These are phyloP conservation scores for Oscheius onirici DNA, from an alignment of 2,888 invertebrate genomes.

Conservation along the genomic window DNA sequence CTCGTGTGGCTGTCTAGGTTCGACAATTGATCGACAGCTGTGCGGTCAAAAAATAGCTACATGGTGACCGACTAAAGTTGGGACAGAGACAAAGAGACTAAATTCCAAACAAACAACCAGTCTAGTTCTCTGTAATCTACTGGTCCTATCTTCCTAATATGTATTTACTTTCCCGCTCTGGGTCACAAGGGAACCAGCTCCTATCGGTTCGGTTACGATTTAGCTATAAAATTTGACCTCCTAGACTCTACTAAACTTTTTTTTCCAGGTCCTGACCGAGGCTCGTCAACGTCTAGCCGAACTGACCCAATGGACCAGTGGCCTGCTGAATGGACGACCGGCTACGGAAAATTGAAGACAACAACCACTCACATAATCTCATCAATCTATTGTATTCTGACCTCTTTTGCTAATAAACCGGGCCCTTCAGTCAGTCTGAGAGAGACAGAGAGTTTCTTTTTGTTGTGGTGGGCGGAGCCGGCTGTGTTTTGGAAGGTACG, in stretches of 20 bases:
- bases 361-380: not conserved
- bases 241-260: not conserved
- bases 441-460: not conserved
- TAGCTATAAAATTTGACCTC: not conserved
- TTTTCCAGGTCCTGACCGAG: slow-evolving; percentile 45
- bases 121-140: no score
- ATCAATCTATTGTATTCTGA: not conserved
- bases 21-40: no score
- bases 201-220: not conserved
- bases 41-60: no score
- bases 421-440: not conserved
- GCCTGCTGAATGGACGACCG: slow-evolving; percentile 31
- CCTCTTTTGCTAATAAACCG: not conserved
- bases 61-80: no score
- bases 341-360: not conserved
- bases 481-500: not conserved
- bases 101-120: no score
- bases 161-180: no score
- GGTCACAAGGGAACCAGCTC: no score
- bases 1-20: no score
- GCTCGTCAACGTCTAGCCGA: slow-evolving; percentile 52
- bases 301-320: slow-evolving; percentile 46
- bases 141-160: no score
- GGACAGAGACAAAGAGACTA: no score
- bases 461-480: not conserved